These are phyloP conservation scores for Drosophila putrida DNA, from an alignment of 2,888 invertebrate genomes.

Conservation along the genomic window DNA sequence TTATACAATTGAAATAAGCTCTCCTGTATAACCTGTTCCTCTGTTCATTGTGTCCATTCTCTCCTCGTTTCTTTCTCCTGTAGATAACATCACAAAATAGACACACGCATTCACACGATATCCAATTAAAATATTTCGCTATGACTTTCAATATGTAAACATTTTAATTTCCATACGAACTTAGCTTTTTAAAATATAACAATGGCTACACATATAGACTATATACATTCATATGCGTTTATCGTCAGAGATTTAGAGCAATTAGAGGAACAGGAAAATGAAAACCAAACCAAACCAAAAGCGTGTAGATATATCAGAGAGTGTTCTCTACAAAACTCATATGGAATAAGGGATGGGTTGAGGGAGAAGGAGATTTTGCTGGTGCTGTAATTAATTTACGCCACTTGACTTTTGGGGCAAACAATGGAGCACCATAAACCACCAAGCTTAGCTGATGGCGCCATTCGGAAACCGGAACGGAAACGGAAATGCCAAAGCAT, in stretches of 20 bases:
- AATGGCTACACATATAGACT: slow-evolving; percentile 21
- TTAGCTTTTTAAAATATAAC: slow-evolving; percentile 40
- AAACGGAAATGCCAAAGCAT: slow-evolving; percentile 75
- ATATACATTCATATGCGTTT: slow-evolving; percentile 7
- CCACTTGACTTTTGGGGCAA: slow-evolving; percentile 72
- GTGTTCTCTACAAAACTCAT: slow-evolving; percentile 7
- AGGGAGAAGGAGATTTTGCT: neutral
- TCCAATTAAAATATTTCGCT: slow-evolving; percentile 77
- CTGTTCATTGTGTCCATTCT: too few species aligned
- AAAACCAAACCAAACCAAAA: slow-evolving; percentile 46
- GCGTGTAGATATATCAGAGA: slow-evolving; percentile 58
- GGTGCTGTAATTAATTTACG: slow-evolving; percentile 79
- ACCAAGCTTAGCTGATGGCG: slow-evolving; percentile 51
- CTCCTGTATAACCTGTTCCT: too few species aligned
- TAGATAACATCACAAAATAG: neutral
- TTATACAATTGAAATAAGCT: too few species aligned
- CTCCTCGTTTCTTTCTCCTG: neutral
- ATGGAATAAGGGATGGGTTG: neutral
- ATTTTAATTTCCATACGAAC: slow-evolving; percentile 52
- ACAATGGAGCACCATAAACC: slow-evolving; percentile 51
- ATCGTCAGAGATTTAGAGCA: slow-evolving; percentile 67
- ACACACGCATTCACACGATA: slow-evolving; percentile 40
- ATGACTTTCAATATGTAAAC: slow-evolving; percentile 63
- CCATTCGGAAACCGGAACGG: slow-evolving; percentile 63
- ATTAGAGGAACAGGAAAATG: slow-evolving; percentile 59